A percentile compares a stretch with the other conserved stretches of the same genome.
Conservation (phyloP, 2,888 invertebrate species). For the Epiblema foenella region DNA sequence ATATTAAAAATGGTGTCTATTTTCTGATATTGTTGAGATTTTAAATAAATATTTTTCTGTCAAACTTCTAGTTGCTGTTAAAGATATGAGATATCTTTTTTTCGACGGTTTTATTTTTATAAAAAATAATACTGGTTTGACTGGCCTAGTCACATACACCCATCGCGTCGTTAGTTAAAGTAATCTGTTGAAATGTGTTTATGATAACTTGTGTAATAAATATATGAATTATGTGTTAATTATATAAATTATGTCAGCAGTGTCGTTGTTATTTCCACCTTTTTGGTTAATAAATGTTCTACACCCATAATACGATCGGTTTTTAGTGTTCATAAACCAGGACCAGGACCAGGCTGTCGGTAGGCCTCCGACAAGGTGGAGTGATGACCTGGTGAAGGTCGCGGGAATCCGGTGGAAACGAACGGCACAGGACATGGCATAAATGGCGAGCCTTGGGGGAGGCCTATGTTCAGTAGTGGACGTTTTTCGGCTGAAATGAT, state of each 20-base stretch:
- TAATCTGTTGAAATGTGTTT: conserved; percentile 59
- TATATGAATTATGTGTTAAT: conserved; percentile 72
- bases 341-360: no score
- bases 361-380: no score
- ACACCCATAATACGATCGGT: no score
- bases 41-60: conserved; percentile 68
- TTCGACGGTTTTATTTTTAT: conserved; percentile 51
- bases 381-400: no score
- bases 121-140: conserved; percentile 49
- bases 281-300: background rate
- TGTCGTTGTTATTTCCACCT: conserved; percentile 53
- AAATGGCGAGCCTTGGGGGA: no score
- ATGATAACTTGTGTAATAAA: conserved; percentile 68
- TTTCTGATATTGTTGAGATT: conserved; percentile 65
- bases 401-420: no score
- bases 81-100: conserved; percentile 76
- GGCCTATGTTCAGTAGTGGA: no score
- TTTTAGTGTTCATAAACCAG: no score
- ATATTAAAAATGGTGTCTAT: conserved; percentile 64
- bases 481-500: no score
- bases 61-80: conserved; percentile 64
- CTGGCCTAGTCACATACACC: conserved; percentile 62
- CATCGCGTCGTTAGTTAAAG: conserved; percentile 48
- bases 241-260: conserved; percentile 80
- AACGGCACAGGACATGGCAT: no score